phyloP scores from a whole-genome alignment of 2,113 vertebrate species.

The Condylura cristata region DNA sequence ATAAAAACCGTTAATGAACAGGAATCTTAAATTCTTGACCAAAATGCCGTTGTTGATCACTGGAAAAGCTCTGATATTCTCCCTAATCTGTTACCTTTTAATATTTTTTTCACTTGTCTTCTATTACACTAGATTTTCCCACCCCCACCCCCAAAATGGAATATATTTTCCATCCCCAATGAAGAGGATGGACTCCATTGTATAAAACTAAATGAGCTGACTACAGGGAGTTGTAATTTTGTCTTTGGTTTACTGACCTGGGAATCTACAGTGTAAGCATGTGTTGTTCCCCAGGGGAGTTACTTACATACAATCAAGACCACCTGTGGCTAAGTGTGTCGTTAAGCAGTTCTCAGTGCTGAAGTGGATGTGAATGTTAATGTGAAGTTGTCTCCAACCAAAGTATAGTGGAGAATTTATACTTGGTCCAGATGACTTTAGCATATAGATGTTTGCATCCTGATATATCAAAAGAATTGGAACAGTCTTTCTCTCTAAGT shows the following conservation, averaged over 20 bases:
- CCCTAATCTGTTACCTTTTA: slow-evolving; percentile 41
- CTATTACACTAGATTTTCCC: neutral
- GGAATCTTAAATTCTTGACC: slow-evolving; percentile 42
- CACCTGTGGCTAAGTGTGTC: slow-evolving; percentile 59
- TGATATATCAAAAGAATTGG: slow-evolving; percentile 12
- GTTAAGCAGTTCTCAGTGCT: slow-evolving; percentile 19
- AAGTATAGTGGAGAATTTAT: neutral
- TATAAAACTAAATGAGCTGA: slow-evolving; percentile 47
- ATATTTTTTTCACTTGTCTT: neutral
- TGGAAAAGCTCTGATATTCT: slow-evolving; percentile 57
- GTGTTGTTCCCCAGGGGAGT: slow-evolving; percentile 33
- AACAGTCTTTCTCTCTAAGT: neutral
- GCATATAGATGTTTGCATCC: neutral
- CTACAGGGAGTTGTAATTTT: slow-evolving; percentile 46
- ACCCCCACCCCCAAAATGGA: neutral
- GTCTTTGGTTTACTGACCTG: slow-evolving; percentile 37
- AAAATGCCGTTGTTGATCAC: neutral
- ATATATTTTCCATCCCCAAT: slow-evolving; percentile 32
- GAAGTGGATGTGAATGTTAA: slow-evolving; percentile 3
- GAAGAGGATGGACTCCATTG: neutral
- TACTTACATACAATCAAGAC: slow-evolving; percentile 4
- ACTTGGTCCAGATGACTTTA: slow-evolving; percentile 6
- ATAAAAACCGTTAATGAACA: slow-evolving; percentile 25
- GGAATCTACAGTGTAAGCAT: slow-evolving; percentile 35
- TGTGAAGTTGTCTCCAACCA: neutral